phyloP scores from a whole-genome alignment of 2,113 vertebrate genomes.

The Dasyurus viverrinus region DNA sequence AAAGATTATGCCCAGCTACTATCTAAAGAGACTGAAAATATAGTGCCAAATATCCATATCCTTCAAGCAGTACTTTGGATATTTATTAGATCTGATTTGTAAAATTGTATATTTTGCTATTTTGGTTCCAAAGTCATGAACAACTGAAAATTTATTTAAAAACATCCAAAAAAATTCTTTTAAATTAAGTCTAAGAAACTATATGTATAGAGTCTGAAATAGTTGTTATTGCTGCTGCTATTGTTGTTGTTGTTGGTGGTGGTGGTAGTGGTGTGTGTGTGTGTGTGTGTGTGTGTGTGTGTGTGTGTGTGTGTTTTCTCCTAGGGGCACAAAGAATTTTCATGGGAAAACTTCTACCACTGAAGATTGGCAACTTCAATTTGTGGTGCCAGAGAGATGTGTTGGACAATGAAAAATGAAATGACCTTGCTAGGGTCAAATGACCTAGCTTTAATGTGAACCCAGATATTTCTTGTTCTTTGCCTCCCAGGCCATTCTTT shows the following conservation, averaged over 20 bases:
- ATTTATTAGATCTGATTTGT: background rate
- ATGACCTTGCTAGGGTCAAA: background rate
- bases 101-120: background rate
- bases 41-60: background rate
- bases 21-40: background rate
- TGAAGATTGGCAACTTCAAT: background rate
- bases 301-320: background rate
- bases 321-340: background rate
- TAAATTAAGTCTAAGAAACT: background rate
- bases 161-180: background rate
- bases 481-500: background rate
- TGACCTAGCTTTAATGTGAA: background rate
- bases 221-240: background rate
- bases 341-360: background rate
- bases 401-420: background rate
- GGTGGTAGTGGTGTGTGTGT: background rate
- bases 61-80: background rate
- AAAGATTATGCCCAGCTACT: background rate
- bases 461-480: background rate
- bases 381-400: background rate
- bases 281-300: background rate
- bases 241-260: too few species aligned
- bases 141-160: slow-evolving; percentile 3
- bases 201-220: background rate
- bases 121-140: slow-evolving; percentile 16